phyloP scores from a whole-genome alignment of 2,113 vertebrate genomes.

The Cyanoramphus novaezelandiae region DNA sequence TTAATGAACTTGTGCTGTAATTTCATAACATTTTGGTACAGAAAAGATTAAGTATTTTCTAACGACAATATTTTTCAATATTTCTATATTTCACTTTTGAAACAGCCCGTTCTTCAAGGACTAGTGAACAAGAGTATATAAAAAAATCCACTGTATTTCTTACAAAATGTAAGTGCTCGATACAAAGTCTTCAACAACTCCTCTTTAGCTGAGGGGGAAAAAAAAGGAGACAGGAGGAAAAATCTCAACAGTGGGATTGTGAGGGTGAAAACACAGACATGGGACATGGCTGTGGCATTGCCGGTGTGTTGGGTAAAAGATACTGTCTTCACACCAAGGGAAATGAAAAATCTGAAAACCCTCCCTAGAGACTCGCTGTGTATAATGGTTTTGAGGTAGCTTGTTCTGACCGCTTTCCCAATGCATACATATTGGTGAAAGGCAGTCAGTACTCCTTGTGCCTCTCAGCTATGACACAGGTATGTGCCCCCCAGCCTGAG shows the following conservation, averaged over 20 bases:
- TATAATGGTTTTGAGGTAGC: neutral
- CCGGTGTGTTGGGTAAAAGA: neutral
- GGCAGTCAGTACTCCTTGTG: slow-evolving; percentile 16
- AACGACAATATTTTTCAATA: neutral
- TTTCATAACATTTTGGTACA: neutral
- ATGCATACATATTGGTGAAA: neutral
- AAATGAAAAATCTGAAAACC: neutral
- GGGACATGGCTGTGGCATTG: neutral
- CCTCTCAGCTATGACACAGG: slow-evolving; percentile 23
- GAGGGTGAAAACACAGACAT: neutral
- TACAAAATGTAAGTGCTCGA: neutral
- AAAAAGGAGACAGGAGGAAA: neutral
- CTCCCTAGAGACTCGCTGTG: neutral
- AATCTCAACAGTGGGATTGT: neutral
- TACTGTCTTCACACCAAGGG: neutral
- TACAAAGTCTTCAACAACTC: neutral
- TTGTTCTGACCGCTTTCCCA: neutral
- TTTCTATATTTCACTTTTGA: neutral
- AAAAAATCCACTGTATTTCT: neutral
- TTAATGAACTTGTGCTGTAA: neutral
- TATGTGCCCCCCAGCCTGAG: neutral
- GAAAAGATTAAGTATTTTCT: neutral
- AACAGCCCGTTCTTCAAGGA: slow-evolving; percentile 43
- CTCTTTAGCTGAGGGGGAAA: neutral
- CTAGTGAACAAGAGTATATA: neutral